phyloP scores from a whole-genome alignment of 2,797 vertebrate genomes.

The Microhierax caerulescens region DNA sequence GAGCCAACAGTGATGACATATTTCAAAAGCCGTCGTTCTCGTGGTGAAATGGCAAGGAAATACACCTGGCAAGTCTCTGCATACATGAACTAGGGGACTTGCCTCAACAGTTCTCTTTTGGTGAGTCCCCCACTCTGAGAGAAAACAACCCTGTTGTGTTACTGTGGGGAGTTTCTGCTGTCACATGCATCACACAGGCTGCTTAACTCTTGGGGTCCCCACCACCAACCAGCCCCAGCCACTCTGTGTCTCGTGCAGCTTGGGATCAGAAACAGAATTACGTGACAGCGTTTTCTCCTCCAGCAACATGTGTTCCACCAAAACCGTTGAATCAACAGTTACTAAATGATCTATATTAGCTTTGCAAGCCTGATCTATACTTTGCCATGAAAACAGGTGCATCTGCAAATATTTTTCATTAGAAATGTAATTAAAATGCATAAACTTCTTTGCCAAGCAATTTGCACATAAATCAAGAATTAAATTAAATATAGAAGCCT shows the following conservation, averaged over 20 bases:
- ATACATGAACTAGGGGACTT: not conserved
- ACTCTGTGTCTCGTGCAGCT: not conserved
- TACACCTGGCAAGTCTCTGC: not conserved
- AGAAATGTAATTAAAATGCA: slow-evolving; percentile 57
- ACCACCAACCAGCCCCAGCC: not conserved
- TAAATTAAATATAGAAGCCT: slow-evolving; percentile 13
- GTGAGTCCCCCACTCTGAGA: not conserved
- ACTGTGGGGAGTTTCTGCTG: not conserved
- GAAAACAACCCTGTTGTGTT: not conserved
- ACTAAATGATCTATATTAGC: not conserved
- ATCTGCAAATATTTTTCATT: slow-evolving; percentile 58
- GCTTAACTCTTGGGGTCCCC: not conserved
- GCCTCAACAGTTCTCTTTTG: not conserved
- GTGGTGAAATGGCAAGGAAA: not conserved
- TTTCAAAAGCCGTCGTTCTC: not conserved
- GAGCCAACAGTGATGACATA: fast-evolving
- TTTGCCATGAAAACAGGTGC: slow-evolving; percentile 36
- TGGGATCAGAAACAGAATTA: not conserved
- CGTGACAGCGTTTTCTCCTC: not conserved
- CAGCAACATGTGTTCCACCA: not conserved
- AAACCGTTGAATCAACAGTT: not conserved
- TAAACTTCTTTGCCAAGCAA: slow-evolving; percentile 51
- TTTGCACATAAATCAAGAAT: slow-evolving; percentile 46
- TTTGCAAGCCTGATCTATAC: not conserved
- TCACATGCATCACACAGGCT: not conserved